Evolutionary conservation across 92 coral and sea anemone genomes (phyloP), one percentile per base, ranked within the genome.

Genomic region (Zoanthus solanderi): DNA sequence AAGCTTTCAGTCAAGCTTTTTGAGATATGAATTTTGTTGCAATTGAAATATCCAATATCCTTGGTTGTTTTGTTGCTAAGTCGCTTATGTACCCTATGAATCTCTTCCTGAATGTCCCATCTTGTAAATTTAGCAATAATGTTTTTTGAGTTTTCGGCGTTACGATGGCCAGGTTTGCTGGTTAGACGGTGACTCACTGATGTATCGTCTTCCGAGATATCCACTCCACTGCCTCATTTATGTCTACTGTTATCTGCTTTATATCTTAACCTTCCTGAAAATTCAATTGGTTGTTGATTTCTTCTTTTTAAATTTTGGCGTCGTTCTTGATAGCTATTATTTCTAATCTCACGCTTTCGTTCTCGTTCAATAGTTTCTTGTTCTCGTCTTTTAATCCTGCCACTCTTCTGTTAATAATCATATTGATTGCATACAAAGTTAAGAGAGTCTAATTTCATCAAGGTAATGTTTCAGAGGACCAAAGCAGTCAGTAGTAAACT

Each of bases 321-420:
- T 56, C 69, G 68, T 18, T 78, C 46, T 14, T 48, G 3, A 78
- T 31, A 2, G 71, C 28, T 0, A 30, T 12, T 10, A 78, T 9
- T 78, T 78, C 84, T 17, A 65, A 4, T 78, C 15, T 78, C 5
- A 78, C 45, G 50, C 69, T 37, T n/a, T 78, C 57, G 28, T 78
- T 78, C 67, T 78, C 69, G 23, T 42, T 46, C 23, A 14, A 3
- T 6, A 73, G 30, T 73, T 46, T 73, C 56, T 42, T 73, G 78
- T 73, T 73, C 12, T 73, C 78, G 7, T 42, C 78, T 18, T 46
- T 48, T 37, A 73, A 18, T 12, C 12, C 30, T 17, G 54, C 78
- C 18, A 73, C 78, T n/a, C 44, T 74, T 74, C 56, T 46, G 53
- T 5, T 44, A 48, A 46, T 37, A 57, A 44, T 45, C 78, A 74